Percentiles rank a stretch among this genome's conserved stretches.
These are phyloP conservation scores for Aldabrachelys gigantea DNA, from an alignment of 2,113 vertebrate species.

Conservation along the genomic window DNA sequence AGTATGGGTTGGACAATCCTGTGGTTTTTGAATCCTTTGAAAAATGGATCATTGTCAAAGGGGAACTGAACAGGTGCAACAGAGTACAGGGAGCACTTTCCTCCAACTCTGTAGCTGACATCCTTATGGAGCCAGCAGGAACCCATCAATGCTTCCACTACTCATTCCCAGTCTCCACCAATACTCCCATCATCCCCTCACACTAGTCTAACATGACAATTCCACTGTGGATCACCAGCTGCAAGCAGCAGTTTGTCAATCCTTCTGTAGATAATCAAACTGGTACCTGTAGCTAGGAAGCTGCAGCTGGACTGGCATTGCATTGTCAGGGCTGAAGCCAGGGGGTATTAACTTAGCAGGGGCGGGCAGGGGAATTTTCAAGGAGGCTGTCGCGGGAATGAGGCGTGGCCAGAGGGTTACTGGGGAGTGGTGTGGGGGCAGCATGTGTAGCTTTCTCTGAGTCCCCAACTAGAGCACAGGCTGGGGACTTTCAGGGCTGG, in stretches of 20 bases:
- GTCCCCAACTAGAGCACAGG: background rate
- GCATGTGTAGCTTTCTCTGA: accelerated
- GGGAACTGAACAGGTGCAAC: background rate
- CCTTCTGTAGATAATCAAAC: too few relatives aligned
- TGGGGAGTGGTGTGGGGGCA: accelerated
- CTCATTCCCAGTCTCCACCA: too few relatives aligned
- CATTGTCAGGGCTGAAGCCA: background rate
- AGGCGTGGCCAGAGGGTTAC: background rate
- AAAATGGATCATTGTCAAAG: background rate
- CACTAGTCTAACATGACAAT: too few relatives aligned
- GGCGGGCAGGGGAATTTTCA: background rate
- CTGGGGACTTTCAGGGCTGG: background rate
- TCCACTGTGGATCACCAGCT: background rate
- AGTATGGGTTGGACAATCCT: conserved; percentile 25
- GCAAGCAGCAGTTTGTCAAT: background rate
- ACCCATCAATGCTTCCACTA: too few relatives aligned
- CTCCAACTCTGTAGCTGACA: background rate
- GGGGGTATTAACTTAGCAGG: background rate
- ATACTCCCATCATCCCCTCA: background rate
- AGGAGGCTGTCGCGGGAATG: too few relatives aligned
- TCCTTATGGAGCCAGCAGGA: background rate
- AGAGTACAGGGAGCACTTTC: background rate
- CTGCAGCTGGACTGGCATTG: background rate
- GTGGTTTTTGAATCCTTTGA: background rate
- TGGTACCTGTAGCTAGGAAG: background rate